phyloP scores from a whole-genome alignment of 2,888 invertebrate genomes.

The Blera fallax region DNA sequence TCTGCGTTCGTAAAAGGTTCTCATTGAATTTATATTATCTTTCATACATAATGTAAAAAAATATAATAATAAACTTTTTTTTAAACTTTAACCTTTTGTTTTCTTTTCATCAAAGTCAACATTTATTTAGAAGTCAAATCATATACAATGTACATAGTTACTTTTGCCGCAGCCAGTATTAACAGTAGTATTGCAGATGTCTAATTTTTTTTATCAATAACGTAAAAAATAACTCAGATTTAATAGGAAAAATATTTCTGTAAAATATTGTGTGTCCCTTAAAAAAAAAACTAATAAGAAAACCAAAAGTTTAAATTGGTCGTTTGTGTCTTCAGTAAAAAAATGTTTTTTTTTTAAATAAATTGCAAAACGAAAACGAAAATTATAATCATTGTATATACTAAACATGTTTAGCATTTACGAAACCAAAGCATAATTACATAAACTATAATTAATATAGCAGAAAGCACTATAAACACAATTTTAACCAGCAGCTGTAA shows the following conservation, averaged over 20 bases:
- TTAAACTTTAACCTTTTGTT: no score
- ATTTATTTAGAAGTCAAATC: no score
- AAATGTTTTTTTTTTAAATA: no score
- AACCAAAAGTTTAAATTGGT: not conserved
- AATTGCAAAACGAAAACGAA: not conserved
- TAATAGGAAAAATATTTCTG: not conserved
- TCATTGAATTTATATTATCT: no score
- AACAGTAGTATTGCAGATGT: not conserved
- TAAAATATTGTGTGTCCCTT: not conserved
- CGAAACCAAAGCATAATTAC: constrained; percentile 21
- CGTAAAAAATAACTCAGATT: not conserved
- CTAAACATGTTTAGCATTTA: constrained; percentile 26
- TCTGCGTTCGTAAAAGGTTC: no score
- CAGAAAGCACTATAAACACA: constrained; percentile 34
- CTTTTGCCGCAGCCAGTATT: no score
- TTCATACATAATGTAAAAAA: no score
- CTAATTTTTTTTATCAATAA: not conserved
- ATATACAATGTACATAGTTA: not conserved
- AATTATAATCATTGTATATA: not conserved
- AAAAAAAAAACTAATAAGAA: not conserved
- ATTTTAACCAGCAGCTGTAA: constrained; percentile 20
- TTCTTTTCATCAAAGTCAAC: no score
- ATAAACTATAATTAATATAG: constrained; percentile 13
- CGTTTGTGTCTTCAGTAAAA: not conserved
- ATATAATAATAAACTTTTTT: no score